phyloP scores from a whole-genome alignment of 2,888 invertebrate genomes.

The Melinopterus prodromus region DNA sequence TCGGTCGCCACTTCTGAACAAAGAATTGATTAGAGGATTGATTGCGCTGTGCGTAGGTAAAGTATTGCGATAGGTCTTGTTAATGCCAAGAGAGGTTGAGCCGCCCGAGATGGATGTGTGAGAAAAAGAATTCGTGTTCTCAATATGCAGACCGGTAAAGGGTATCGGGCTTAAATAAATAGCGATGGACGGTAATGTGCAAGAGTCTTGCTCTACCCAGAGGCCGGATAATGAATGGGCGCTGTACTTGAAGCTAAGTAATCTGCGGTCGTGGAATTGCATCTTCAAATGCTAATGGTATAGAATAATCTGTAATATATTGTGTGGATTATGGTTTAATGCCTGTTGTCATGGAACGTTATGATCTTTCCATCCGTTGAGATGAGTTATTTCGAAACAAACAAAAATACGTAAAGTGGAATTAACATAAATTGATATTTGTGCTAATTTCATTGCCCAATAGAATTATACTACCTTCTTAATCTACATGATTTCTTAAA shows the following conservation, averaged over 20 bases:
- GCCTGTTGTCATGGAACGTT: not conserved
- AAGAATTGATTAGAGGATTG: constrained; percentile 4
- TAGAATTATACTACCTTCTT: too few relatives aligned
- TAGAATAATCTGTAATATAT: not conserved
- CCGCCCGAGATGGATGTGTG: constrained; percentile 4
- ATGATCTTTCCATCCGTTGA: not conserved
- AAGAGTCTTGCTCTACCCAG: not conserved
- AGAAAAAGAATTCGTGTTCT: not conserved
- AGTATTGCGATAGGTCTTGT: not conserved
- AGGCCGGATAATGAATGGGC: not conserved
- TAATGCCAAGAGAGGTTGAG: not conserved
- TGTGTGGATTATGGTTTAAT: not conserved
- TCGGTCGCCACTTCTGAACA: constrained; percentile 4
- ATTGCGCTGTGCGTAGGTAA: not conserved
- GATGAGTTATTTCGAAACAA: too few relatives aligned
- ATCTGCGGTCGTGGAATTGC: not conserved
- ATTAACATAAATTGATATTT: too few relatives aligned
- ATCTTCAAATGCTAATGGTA: constrained; percentile 4
- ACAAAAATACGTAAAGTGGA: too few relatives aligned
- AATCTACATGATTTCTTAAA: too few relatives aligned
- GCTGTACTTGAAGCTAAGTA: not conserved
- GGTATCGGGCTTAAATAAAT: constrained; percentile 4
- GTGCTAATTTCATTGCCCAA: too few relatives aligned
- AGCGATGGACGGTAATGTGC: not conserved
- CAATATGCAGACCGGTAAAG: not conserved